Percentiles rank a stretch among this genome's conserved stretches.
Conservation (phyloP, 1,140 invertebrate genomes). For the Cryptotermes secundus region DNA sequence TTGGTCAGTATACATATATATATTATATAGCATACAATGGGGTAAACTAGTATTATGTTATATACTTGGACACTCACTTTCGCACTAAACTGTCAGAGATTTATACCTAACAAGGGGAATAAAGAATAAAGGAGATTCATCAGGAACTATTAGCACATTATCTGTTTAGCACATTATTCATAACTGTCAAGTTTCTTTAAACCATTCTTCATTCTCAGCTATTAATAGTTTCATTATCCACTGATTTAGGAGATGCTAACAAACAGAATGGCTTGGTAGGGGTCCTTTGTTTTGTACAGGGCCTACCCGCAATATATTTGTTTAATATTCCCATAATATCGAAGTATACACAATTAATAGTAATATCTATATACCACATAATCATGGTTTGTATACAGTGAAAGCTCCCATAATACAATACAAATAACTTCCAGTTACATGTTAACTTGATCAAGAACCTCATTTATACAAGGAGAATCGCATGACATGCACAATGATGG, state of each 20-base stretch:
- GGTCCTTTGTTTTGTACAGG: constrained; percentile 25
- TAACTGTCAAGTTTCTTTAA: not conserved
- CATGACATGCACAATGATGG: not conserved
- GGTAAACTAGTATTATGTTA: not conserved
- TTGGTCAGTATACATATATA: not conserved
- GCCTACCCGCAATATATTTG: constrained; percentile 29
- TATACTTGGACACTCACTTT: constrained; percentile 1
- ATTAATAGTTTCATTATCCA: not conserved
- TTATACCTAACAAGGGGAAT: constrained; percentile 11
- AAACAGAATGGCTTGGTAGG: constrained; percentile 7
- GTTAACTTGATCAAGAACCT: not conserved
- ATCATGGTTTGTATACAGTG: constrained; percentile 28
- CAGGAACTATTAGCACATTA: constrained; percentile 9
- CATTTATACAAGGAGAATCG: not conserved
- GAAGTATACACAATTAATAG: constrained; percentile 23
- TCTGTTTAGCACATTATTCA: not conserved
- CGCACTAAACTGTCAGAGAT: not conserved
- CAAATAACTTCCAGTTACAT: not conserved
- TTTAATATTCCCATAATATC: constrained; percentile 27
- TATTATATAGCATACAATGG: not conserved
- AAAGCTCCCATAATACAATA: constrained; percentile 23
- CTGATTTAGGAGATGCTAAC: not conserved
- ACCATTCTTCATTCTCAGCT: not conserved
- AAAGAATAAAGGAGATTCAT: constrained; percentile 13
- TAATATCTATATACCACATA: constrained; percentile 17